phyloP scores from a whole-genome alignment of 2,113 vertebrate genomes.

The Equus quagga region DNA sequence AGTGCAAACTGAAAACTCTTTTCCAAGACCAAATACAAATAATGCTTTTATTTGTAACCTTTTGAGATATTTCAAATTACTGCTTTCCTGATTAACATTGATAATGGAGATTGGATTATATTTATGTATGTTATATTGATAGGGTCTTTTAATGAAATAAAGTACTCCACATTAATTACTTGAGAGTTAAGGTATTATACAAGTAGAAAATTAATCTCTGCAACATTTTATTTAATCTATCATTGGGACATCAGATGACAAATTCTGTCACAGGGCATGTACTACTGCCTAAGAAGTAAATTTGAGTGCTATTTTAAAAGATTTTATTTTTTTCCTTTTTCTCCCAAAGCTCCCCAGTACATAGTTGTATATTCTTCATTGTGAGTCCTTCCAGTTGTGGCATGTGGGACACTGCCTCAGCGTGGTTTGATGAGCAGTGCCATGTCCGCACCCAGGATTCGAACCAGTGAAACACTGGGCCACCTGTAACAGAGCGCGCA shows the following conservation, averaged over 20 bases:
- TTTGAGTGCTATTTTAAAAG: background rate
- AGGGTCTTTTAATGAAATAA: background rate
- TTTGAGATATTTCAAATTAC: background rate
- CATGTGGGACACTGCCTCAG: too few species aligned
- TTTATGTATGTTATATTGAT: background rate
- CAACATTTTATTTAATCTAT: background rate
- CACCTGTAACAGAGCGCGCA: too few species aligned
- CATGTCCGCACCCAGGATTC: too few species aligned
- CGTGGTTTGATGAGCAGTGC: too few species aligned
- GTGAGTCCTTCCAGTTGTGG: too few species aligned
- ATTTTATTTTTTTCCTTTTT: too few species aligned
- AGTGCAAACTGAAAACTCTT: background rate
- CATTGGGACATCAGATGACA: background rate
- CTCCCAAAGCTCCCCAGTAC: too few species aligned
- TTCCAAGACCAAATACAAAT: background rate
- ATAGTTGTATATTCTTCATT: too few species aligned
- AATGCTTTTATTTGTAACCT: background rate
- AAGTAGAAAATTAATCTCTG: background rate
- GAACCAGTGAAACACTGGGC: too few species aligned
- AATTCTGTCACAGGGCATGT: background rate
- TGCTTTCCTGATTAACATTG: background rate
- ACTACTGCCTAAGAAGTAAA: background rate
- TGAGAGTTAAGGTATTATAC: background rate
- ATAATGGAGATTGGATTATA: constrained; percentile 10
- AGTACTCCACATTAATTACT: background rate